These are phyloP conservation scores for Teleogryllus oceanicus DNA, from an alignment of 2,888 invertebrate species.

Conservation along the genomic window DNA sequence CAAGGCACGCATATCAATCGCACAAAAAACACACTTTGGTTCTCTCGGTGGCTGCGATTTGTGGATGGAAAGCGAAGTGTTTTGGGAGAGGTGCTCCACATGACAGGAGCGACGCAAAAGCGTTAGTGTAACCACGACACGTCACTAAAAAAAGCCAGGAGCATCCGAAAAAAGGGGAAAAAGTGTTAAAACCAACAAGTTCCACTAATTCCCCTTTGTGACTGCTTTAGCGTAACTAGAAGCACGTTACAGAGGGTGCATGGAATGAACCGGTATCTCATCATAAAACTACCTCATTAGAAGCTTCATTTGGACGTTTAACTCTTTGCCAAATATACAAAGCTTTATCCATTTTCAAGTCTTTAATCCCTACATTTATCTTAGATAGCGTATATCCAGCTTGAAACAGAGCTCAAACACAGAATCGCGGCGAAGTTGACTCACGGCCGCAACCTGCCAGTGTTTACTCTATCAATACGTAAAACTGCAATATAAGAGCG, in stretches of 20 bases:
- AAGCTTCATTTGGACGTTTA: background rate
- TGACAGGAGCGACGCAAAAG: too few relatives aligned
- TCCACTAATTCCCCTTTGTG: too few relatives aligned
- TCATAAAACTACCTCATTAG: background rate
- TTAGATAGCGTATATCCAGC: constrained; percentile 5
- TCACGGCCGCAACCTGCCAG: background rate
- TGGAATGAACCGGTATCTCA: background rate
- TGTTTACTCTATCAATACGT: constrained; percentile 18
- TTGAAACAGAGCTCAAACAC: constrained; percentile 18
- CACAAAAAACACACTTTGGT: too few relatives aligned
- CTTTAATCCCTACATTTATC: background rate
- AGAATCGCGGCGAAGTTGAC: background rate
- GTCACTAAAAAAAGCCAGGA: too few relatives aligned
- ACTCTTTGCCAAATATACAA: background rate
- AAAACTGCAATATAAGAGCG: constrained; percentile 3
- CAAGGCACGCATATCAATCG: too few relatives aligned
- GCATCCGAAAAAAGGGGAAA: too few relatives aligned
- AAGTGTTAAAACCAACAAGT: too few relatives aligned
- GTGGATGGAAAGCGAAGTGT: too few relatives aligned
- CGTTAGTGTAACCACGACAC: too few relatives aligned
- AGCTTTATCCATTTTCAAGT: background rate
- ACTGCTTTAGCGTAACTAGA: too few relatives aligned
- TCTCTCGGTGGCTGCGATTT: too few relatives aligned
- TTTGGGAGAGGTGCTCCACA: too few relatives aligned
- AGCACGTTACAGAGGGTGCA: background rate